Percentiles rank a stretch among this genome's conserved stretches.
Conservation (phyloP, 2,888 invertebrate genomes). For the Napeogenes inachia region DNA sequence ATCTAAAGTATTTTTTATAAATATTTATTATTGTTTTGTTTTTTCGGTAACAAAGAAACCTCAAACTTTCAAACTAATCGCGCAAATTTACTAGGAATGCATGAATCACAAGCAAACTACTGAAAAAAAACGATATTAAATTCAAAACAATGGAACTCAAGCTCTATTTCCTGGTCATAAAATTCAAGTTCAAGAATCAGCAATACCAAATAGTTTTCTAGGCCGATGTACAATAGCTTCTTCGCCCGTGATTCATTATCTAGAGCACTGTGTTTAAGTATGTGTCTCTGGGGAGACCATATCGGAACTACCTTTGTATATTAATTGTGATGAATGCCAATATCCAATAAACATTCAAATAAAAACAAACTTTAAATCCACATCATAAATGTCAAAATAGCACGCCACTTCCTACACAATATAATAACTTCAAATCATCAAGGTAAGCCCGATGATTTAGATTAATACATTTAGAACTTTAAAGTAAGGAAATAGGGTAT, state of each 20-base stretch:
- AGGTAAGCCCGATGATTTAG: constrained; percentile 32
- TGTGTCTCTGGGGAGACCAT: constrained; percentile 25
- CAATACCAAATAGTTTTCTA: constrained; percentile 27
- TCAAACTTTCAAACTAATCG: constrained; percentile 24
- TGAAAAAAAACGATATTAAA: constrained; percentile 20
- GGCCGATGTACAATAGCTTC: constrained; percentile 24
- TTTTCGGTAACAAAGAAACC: no score
- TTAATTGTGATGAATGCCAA: constrained; percentile 32
- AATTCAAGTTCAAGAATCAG: constrained; percentile 33
- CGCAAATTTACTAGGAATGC: constrained; percentile 38
- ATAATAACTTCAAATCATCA: constrained; percentile 30
- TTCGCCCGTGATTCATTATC: constrained; percentile 20
- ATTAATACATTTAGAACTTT: constrained; percentile 36
- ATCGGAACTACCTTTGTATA: constrained; percentile 33
- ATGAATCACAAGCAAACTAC: constrained; percentile 31
- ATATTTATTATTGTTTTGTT: no score
- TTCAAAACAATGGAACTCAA: constrained; percentile 21
- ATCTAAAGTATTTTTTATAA: no score
- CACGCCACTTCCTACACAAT: constrained; percentile 31
- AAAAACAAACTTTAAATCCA: constrained; percentile 29
- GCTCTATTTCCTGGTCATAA: constrained; percentile 22
- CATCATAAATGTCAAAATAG: constrained; percentile 30
- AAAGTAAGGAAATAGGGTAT: constrained; percentile 29
- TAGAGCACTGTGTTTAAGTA: constrained; percentile 24
- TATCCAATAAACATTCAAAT: constrained; percentile 22